A percentile compares a stretch with the other conserved stretches of the same genome.
phyloP scores from a whole-genome alignment of 1,140 invertebrate genomes.

The Aradophagus sp. region DNA sequence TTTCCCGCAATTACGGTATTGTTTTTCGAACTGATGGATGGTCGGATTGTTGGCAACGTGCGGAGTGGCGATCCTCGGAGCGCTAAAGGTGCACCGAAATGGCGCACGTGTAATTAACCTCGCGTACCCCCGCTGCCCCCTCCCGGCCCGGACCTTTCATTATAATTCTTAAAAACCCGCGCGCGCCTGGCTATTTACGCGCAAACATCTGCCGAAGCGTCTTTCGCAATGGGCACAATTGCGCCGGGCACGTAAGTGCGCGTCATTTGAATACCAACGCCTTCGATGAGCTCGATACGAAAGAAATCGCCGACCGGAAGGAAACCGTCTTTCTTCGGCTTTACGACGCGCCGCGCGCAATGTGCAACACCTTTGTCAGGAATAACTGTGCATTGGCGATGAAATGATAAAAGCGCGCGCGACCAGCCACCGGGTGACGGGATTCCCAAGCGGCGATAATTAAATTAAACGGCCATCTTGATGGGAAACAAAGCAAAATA shows the following conservation, averaged over 20 bases:
- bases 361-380: conserved; percentile 51
- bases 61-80: background rate
- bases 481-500: too few species aligned
- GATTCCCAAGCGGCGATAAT: conserved; percentile 10
- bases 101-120: conserved; percentile 25
- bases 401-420: conserved; percentile 29
- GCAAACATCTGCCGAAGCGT: conserved; percentile 51
- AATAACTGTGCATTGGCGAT: conserved; percentile 40
- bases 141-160: conserved; percentile 41
- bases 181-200: conserved; percentile 38
- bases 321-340: conserved; percentile 47
- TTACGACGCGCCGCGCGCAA: conserved; percentile 30
- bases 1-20: conserved; percentile 22
- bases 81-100: conserved; percentile 35
- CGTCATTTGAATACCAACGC: conserved; percentile 50
- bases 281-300: conserved; percentile 50
- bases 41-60: background rate
- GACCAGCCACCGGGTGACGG: too few species aligned
- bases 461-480: conserved; percentile 1
- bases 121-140: too few species aligned
- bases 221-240: conserved; percentile 3
- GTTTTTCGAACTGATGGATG: conserved; percentile 12
- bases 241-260: conserved; percentile 27
- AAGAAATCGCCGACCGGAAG: conserved; percentile 42
- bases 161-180: conserved; percentile 54